phyloP scores from a whole-genome alignment of 2,888 invertebrate species.

The Sphinx pinastri region DNA sequence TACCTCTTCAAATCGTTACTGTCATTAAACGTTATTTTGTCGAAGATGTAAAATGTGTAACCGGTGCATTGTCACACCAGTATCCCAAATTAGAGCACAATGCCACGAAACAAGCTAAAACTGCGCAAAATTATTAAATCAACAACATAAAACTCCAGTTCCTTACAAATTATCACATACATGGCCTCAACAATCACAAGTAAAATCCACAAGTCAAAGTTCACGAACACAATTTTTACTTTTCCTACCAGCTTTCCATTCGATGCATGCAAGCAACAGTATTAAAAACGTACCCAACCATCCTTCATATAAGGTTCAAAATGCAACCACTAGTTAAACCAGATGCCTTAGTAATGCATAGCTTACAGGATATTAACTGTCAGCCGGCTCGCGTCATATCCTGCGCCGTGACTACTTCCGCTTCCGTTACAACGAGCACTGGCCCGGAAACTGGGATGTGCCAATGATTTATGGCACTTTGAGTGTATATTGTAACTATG shows the following conservation, averaged over 20 bases:
- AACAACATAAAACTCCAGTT: neutral
- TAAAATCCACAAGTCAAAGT: neutral
- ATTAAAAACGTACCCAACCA: neutral
- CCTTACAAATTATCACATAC: neutral
- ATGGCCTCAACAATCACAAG: neutral
- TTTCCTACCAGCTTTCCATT: neutral
- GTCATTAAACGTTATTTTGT: too few species aligned
- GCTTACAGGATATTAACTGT: slow-evolving; percentile 63
- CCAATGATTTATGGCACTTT: slow-evolving; percentile 26
- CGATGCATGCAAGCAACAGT: neutral
- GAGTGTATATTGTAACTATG: slow-evolving; percentile 23
- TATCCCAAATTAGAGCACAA: too few species aligned
- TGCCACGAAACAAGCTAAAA: too few species aligned
- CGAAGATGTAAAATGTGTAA: too few species aligned
- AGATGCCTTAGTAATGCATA: slow-evolving; percentile 26
- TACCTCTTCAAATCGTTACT: too few species aligned
- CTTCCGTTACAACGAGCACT: slow-evolving; percentile 43
- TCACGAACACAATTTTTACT: slow-evolving; percentile 1
- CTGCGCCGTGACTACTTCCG: slow-evolving; percentile 68
- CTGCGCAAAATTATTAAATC: too few species aligned
- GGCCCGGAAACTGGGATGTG: slow-evolving; percentile 24
- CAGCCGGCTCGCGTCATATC: slow-evolving; percentile 68
- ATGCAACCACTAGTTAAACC: neutral
- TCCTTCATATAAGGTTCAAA: neutral
- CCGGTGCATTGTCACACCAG: too few species aligned